phyloP scores from a whole-genome alignment of 1,140 invertebrate genomes.

The Sweltsa coloradensis region DNA sequence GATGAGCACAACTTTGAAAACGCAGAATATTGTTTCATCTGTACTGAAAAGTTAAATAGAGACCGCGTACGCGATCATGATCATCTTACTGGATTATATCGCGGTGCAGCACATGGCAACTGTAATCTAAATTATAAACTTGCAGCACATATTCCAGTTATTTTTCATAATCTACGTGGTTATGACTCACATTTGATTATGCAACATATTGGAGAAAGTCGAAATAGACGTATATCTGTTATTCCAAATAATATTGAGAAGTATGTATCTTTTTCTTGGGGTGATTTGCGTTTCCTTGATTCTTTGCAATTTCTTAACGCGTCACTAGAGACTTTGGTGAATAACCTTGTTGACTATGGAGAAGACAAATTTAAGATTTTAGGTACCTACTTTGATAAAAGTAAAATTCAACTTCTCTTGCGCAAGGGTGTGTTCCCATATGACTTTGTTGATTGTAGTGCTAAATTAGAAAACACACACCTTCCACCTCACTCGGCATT shows the following conservation, averaged over 20 bases:
- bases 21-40: too few species aligned
- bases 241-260: neutral
- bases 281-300: constrained; percentile 22
- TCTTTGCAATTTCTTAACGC: constrained; percentile 22
- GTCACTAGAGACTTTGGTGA: constrained; percentile 17
- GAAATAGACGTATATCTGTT: neutral
- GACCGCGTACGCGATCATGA: neutral
- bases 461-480: constrained; percentile 22
- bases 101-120: neutral
- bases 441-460: constrained; percentile 21
- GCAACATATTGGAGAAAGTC: neutral
- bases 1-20: too few species aligned
- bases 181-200: neutral
- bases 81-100: neutral
- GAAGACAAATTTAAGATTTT: neutral
- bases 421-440: constrained; percentile 25
- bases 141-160: neutral
- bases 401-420: constrained; percentile 13
- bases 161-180: neutral
- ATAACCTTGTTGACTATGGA: constrained; percentile 8
- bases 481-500: constrained; percentile 27
- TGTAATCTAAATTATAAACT: neutral
- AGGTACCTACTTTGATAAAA: constrained; percentile 1
- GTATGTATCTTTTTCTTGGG: neutral
- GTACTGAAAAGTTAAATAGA: too few species aligned